Conservation (phyloP, 2,888 invertebrate species). For the Tinea semifulvella region DNA sequence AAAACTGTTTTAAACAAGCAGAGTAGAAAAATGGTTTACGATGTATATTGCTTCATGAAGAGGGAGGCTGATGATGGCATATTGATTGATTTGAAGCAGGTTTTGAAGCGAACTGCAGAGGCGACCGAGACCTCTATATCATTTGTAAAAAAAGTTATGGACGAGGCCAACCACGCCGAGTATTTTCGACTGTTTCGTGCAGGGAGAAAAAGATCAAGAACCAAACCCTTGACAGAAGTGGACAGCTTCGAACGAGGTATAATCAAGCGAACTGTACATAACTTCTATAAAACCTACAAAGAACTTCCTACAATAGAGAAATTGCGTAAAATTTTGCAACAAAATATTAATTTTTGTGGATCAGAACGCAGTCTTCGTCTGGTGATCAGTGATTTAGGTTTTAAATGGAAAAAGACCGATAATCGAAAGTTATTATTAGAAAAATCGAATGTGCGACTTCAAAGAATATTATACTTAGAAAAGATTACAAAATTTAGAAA, state of each 20-base stretch:
- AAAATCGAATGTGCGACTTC: conserved; percentile 19
- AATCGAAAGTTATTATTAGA: conserved; percentile 23
- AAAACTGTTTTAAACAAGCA: conserved; percentile 15
- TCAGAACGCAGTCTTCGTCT: conserved; percentile 19
- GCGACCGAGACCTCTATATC: conserved; percentile 17
- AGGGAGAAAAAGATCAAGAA: conserved; percentile 22
- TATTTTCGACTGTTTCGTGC: conserved; percentile 22
- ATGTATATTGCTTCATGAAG: conserved; percentile 10
- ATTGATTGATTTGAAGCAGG: not conserved
- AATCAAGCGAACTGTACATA: conserved; percentile 26
- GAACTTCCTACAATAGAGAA: conserved; percentile 25
- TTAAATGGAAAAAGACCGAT: conserved; percentile 23
- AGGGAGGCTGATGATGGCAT: not conserved
- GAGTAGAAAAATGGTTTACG: conserved; percentile 15
- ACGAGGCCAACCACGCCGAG: conserved; percentile 18
- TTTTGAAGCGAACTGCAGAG: conserved; percentile 18
- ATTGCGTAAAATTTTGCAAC: conserved; percentile 19
- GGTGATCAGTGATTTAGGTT: conserved; percentile 22
- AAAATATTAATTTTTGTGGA: conserved; percentile 20
- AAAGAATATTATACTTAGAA: conserved; percentile 23
- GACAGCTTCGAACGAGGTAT: conserved; percentile 26
- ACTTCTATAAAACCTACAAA: conserved; percentile 26
- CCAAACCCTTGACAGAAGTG: conserved; percentile 23
- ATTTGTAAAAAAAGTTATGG: conserved; percentile 18
- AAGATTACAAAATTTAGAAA: conserved; percentile 18